Conservation (phyloP, 2,113 vertebrate species). For the Capreolus pygargus region DNA sequence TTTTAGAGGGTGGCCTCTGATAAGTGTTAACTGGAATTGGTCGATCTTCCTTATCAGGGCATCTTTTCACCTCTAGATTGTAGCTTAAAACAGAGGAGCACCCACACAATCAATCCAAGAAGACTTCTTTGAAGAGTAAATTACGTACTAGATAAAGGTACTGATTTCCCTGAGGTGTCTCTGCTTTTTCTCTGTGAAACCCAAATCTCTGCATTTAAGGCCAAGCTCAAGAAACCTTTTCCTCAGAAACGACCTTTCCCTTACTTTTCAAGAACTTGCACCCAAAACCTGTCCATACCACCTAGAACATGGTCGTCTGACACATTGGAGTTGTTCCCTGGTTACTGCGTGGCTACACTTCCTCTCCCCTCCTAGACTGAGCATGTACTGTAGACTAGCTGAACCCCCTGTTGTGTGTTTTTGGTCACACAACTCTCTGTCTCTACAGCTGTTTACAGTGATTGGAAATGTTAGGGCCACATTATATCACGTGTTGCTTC, state of each 20-base stretch:
- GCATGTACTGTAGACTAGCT: rapidly evolving
- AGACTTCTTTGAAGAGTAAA: neutral
- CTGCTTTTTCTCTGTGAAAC: neutral
- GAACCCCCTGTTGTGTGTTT: neutral
- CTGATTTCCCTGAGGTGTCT: neutral
- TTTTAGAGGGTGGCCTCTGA: neutral
- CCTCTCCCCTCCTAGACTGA: neutral
- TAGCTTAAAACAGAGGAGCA: neutral
- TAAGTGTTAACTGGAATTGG: neutral
- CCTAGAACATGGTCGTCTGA: neutral
- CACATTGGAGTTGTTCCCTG: neutral
- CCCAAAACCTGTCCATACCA: neutral
- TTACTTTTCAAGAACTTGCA: neutral
- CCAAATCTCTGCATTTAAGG: neutral
- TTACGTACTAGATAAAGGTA: neutral
- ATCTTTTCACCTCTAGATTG: neutral
- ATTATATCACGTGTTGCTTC: neutral
- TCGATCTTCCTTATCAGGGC: neutral
- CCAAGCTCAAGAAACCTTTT: neutral
- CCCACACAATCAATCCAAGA: neutral
- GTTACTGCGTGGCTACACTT: neutral
- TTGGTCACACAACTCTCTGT: neutral
- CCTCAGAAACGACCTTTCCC: neutral
- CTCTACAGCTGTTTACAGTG: neutral
- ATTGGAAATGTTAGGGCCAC: neutral